phyloP scores from a whole-genome alignment of 2,888 invertebrate species.

The Thymelicus lineola region DNA sequence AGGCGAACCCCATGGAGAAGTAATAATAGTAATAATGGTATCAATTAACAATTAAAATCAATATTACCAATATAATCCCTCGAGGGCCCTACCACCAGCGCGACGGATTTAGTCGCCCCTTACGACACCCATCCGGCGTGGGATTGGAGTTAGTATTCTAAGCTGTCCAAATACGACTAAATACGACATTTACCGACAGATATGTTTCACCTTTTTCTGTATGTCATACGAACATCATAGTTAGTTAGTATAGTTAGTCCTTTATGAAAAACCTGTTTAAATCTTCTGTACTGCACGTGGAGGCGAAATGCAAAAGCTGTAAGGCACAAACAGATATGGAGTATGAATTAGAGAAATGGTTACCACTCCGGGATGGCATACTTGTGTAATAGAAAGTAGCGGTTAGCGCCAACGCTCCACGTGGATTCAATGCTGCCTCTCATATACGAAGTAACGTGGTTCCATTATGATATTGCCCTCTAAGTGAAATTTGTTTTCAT shows the following conservation, averaged over 20 bases:
- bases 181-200: background rate
- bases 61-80: too few species aligned
- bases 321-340: slow-evolving; percentile 29
- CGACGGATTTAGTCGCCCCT: too few species aligned
- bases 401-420: slow-evolving; percentile 62
- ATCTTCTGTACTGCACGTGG: background rate
- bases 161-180: too few species aligned
- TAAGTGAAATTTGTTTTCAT: slow-evolving; percentile 79
- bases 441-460: slow-evolving; percentile 64
- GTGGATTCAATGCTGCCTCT: slow-evolving; percentile 67
- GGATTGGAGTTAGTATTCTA: too few species aligned
- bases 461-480: slow-evolving; percentile 83
- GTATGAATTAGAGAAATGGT: slow-evolving; percentile 49
- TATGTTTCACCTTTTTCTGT: background rate
- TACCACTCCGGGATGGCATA: slow-evolving; percentile 49
- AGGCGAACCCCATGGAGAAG: too few species aligned
- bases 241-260: background rate
- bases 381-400: slow-evolving; percentile 62
- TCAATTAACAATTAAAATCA: too few species aligned
- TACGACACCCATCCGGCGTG: too few species aligned
- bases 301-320: slow-evolving; percentile 2
- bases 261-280: background rate
- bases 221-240: background rate
- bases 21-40: too few species aligned
- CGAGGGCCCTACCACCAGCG: too few species aligned